phyloP scores from a whole-genome alignment of 2,113 vertebrate species.

The Sorex araneus region DNA sequence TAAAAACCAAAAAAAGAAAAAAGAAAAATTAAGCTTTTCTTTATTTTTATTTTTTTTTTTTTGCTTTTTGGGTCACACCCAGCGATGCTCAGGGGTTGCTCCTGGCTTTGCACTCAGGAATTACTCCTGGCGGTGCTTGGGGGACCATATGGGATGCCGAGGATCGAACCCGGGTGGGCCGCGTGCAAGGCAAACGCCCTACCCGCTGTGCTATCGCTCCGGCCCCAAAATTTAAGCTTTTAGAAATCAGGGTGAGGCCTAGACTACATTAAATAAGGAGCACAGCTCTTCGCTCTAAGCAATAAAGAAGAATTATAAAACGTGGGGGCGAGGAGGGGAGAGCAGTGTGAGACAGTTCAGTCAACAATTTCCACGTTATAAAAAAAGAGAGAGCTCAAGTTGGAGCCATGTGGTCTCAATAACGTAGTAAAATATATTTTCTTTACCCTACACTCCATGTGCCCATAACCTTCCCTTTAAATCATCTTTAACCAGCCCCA shows the following conservation, averaged over 20 bases:
- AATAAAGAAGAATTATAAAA: constrained; percentile 79
- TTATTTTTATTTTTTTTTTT: no score
- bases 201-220: no score
- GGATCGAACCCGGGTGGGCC: no score
- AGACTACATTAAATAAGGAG: constrained; percentile 66
- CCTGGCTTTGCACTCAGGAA: no score
- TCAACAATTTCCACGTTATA: constrained; percentile 86
- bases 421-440: constrained; percentile 90
- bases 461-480: constrained; percentile 90
- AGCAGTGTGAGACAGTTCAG: constrained; percentile 80
- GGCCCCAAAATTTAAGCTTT: no score
- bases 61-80: no score
- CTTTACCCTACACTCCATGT: constrained; percentile 89
- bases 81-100: no score
- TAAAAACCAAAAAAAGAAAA: no score
- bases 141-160: no score
- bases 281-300: constrained; percentile 73
- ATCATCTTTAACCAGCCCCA: constrained; percentile 89
- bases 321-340: constrained; percentile 32
- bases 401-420: constrained; percentile 92
- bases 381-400: constrained; percentile 81
- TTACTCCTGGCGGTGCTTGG: no score
- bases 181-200: no score
- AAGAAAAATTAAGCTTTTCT: constrained; percentile 38
- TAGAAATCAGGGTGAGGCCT: constrained; percentile 61